Percentiles rank a stretch among this genome's conserved stretches.
phyloP scores from a whole-genome alignment of 2,888 invertebrate genomes.

The Chloromyia formosa region DNA sequence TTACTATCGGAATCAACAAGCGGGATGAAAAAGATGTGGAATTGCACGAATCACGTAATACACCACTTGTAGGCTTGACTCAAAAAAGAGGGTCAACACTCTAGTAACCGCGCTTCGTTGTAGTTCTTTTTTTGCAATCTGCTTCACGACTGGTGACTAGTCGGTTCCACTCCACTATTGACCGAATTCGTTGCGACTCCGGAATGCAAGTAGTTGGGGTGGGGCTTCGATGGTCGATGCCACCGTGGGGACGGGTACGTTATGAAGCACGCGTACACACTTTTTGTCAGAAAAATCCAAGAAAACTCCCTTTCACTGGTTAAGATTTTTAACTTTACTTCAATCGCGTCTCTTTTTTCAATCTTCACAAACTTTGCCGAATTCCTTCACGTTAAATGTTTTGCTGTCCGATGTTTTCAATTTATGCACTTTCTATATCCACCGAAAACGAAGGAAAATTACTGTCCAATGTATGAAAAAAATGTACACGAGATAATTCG shows the following conservation, averaged over 20 bases:
- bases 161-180: conserved; percentile 18
- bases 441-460: conserved; percentile 22
- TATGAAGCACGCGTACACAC: conserved; percentile 28
- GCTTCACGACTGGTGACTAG: not conserved
- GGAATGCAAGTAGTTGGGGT: conserved; percentile 1
- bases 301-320: conserved; percentile 35
- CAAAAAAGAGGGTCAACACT: not conserved
- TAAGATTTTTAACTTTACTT: no score
- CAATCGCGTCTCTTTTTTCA: not conserved
- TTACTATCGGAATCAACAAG: not conserved
- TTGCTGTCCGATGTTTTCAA: not conserved
- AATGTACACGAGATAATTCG: not conserved
- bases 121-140: not conserved
- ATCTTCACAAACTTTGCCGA: not conserved
- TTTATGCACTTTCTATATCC: not conserved
- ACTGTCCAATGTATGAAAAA: conserved; percentile 1
- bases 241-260: conserved; percentile 18
- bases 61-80: conserved; percentile 12
- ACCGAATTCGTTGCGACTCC: conserved; percentile 22
- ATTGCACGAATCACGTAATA: conserved; percentile 3
- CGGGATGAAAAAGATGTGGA: not conserved
- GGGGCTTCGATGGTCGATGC: conserved; percentile 15
- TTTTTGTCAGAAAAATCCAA: conserved; percentile 8
- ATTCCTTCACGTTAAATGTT: no score
- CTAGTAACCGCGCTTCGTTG: conserved; percentile 9